Evolutionary conservation across 1,140 invertebrate species (phyloP).

Genomic region (Zaprionus davidi): DNA sequence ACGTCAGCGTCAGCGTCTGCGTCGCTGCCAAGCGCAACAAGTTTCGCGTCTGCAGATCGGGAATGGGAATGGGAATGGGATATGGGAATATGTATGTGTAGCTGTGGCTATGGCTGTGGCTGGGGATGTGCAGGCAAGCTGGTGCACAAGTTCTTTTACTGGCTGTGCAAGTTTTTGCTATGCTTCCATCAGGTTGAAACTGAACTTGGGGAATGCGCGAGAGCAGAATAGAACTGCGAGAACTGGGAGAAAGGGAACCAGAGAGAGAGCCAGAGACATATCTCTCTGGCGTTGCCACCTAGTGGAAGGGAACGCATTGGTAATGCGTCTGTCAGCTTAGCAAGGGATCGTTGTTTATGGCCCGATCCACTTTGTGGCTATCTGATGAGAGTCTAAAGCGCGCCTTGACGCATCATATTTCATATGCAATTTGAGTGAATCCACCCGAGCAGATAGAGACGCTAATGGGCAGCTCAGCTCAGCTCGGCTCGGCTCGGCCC

Average conservation of each 20-base stretch:
- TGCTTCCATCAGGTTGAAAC: slow-evolving; percentile 36
- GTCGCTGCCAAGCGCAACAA: slow-evolving; percentile 49
- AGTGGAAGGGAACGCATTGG: slow-evolving; percentile 8
- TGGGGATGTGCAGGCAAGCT: slow-evolving; percentile 4
- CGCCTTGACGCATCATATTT: slow-evolving; percentile 54
- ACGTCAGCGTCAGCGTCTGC: background rate
- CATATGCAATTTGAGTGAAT: slow-evolving; percentile 50
- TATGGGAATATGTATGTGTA: background rate
- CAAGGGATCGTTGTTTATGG: slow-evolving; percentile 31
- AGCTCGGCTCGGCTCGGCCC: slow-evolving; percentile 4
- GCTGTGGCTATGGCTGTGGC: background rate
- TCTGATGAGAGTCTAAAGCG: slow-evolving; percentile 52
- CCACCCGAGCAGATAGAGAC: slow-evolving; percentile 19
- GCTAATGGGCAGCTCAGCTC: slow-evolving; percentile 40
- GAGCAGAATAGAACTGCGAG: slow-evolving; percentile 7
- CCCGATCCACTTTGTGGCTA: slow-evolving; percentile 50
- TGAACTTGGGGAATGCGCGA: slow-evolving; percentile 62
- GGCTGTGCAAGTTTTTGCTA: slow-evolving; percentile 65
- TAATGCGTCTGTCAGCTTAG: slow-evolving; percentile 54
- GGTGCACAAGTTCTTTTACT: slow-evolving; percentile 71
- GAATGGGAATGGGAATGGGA: slow-evolving; percentile 31
- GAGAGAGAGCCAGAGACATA: background rate
- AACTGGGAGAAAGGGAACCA: slow-evolving; percentile 27
- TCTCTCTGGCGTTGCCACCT: slow-evolving; percentile 32
- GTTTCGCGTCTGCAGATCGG: slow-evolving; percentile 34